Percentiles rank a stretch among this genome's conserved stretches.
These are phyloP conservation scores for Bhutanitis thaidina DNA, from an alignment of 2,888 invertebrate species.

Conservation along the genomic window DNA sequence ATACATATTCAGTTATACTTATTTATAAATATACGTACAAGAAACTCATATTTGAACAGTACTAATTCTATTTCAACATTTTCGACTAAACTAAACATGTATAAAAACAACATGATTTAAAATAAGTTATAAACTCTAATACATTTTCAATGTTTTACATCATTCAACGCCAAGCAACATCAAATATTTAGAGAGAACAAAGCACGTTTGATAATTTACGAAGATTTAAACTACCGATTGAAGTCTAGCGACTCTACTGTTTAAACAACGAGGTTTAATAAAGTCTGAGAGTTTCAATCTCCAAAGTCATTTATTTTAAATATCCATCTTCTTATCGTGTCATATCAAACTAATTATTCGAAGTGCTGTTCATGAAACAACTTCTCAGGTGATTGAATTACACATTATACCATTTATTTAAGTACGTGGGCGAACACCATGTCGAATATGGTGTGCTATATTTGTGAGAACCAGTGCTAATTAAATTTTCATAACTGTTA, in stretches of 20 bases:
- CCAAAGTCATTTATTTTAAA: neutral
- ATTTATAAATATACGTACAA: conserved; percentile 47
- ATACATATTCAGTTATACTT: conserved; percentile 65
- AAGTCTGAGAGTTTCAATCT: conserved; percentile 22
- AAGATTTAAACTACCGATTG: conserved; percentile 65
- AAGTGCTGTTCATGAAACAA: neutral
- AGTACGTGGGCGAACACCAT: conserved; percentile 4
- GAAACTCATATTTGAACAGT: conserved; percentile 59
- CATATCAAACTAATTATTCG: neutral
- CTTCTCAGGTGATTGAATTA: neutral
- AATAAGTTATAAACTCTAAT: conserved; percentile 62
- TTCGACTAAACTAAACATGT: conserved; percentile 67
- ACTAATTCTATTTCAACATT: conserved; percentile 71
- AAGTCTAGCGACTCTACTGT: conserved; percentile 75
- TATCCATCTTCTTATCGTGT: neutral
- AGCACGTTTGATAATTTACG: conserved; percentile 55
- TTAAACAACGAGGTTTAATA: conserved; percentile 40
- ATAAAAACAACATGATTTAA: conserved; percentile 65
- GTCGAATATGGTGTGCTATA: conserved; percentile 7
- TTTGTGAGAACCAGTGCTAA: conserved; percentile 12
- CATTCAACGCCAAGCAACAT: conserved; percentile 75
- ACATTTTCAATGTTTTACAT: conserved; percentile 66
- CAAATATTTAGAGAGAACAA: conserved; percentile 65
- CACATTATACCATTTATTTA: neutral
- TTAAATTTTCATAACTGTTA: conserved; percentile 9